phyloP scores from a whole-genome alignment of 2,888 invertebrate genomes.

The Volucella inanis region DNA sequence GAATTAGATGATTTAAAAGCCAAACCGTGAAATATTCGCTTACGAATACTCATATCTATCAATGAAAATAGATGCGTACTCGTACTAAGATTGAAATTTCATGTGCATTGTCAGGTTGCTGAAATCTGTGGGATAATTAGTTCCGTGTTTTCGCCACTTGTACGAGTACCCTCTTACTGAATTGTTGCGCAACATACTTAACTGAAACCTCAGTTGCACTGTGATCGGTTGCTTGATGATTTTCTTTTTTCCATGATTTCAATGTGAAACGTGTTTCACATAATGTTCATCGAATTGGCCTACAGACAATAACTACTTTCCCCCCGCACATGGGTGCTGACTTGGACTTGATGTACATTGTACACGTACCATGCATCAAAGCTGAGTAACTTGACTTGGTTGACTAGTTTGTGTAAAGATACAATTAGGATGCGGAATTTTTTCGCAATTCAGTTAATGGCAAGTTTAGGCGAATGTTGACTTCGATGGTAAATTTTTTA shows the following conservation, averaged over 20 bases:
- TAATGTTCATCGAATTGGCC: constrained; percentile 39
- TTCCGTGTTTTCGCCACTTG: constrained; percentile 40
- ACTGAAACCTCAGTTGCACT: constrained; percentile 50
- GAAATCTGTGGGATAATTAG: constrained; percentile 36
- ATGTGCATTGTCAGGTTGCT: constrained; percentile 42
- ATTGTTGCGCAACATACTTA: constrained; percentile 37
- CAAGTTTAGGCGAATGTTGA: too few relatives aligned
- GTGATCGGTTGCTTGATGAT: constrained; percentile 44
- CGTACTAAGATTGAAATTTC: constrained; percentile 44
- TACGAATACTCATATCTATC: background rate
- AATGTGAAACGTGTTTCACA: constrained; percentile 62
- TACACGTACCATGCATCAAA: constrained; percentile 1
- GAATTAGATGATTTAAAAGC: constrained; percentile 18
- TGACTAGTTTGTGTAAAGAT: constrained; percentile 9
- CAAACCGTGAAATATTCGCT: too few relatives aligned
- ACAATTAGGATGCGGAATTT: background rate
- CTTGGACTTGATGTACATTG: constrained; percentile 9
- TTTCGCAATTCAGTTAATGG: too few relatives aligned
- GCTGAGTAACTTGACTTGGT: constrained; percentile 9
- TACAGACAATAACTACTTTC: constrained; percentile 50
- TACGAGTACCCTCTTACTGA: constrained; percentile 10
- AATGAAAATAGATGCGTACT: background rate
- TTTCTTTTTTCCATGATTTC: constrained; percentile 57
- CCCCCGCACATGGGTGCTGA: constrained; percentile 42
- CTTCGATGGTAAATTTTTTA: too few relatives aligned